Evolutionary conservation across 64 coral and sea anemone species (phyloP).

Genomic region (Montipora foliosa): DNA sequence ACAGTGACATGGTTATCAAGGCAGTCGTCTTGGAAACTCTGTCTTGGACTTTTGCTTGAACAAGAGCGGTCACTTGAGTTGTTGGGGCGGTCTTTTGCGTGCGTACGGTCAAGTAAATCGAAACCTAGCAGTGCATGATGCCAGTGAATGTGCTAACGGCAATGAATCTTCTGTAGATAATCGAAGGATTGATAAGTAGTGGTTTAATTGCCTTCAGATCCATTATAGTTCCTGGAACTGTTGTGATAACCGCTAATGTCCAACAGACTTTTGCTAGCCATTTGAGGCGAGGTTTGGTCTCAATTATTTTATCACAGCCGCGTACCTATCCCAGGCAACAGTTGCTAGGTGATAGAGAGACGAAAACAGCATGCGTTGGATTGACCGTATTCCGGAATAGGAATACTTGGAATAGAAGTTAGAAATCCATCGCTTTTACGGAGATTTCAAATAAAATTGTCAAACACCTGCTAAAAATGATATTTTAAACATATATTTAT

Average conservation of each 20-base stretch:
- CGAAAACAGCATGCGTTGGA: not conserved
- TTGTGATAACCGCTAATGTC: not conserved
- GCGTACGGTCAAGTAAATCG: not conserved
- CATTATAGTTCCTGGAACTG: not conserved
- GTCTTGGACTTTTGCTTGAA: not conserved
- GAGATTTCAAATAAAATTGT: too few species aligned
- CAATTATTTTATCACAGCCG: not conserved
- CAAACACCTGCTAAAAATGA: too few species aligned
- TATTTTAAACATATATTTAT: too few species aligned
- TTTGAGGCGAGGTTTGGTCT: not conserved
- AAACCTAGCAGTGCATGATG: not conserved
- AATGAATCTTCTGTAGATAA: too few species aligned
- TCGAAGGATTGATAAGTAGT: not conserved
- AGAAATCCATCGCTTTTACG: too few species aligned
- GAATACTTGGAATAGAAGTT: too few species aligned
- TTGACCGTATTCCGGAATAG: too few species aligned
- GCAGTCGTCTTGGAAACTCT: not conserved
- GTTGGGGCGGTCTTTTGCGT: not conserved
- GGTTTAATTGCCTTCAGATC: not conserved
- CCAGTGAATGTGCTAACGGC: not conserved
- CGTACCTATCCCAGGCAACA: conserved; percentile 28
- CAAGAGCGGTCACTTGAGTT: not conserved
- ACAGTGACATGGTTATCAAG: not conserved
- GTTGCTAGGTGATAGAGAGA: not conserved
- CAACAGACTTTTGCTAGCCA: not conserved